Evolutionary conservation across 2,113 vertebrate species (phyloP).

Genomic region (Copsychus sechellarum): DNA sequence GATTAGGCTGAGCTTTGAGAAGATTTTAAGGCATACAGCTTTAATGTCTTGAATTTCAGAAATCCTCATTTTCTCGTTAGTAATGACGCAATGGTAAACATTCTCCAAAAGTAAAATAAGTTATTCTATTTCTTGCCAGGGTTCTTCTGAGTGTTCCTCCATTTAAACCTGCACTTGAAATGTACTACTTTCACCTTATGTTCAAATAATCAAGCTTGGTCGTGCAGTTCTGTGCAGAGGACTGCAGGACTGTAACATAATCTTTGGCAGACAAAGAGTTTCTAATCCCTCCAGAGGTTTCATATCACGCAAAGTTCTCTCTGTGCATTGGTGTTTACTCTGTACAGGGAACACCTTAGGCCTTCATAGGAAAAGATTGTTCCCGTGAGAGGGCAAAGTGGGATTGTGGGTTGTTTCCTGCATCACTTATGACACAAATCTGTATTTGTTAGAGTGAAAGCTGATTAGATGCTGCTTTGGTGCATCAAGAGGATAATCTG

Average conservation of each 20-base stretch:
- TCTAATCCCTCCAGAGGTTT: background rate
- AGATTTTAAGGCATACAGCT: background rate
- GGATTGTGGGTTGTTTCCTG: background rate
- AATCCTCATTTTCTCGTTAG: background rate
- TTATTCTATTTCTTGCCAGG: background rate
- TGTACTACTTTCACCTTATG: background rate
- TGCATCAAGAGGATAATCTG: background rate
- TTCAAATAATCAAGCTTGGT: background rate
- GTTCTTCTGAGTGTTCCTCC: background rate
- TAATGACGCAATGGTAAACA: background rate
- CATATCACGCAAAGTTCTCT: background rate
- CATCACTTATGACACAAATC: background rate
- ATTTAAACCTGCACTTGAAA: background rate
- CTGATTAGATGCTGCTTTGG: conserved; percentile 15
- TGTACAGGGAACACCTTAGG: background rate
- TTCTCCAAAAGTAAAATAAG: background rate
- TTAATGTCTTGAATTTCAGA: background rate
- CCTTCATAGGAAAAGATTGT: background rate
- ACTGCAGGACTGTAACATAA: background rate
- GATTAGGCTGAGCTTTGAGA: background rate
- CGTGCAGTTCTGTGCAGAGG: background rate
- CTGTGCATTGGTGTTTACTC: background rate
- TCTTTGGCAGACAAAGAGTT: background rate
- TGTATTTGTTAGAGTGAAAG: background rate
- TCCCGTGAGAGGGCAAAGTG: background rate